Evolutionary conservation across 2,797 vertebrate species (phyloP), one percentile per base, ranked within the genome.

Genomic region (Fistularia commersonii): DNA sequence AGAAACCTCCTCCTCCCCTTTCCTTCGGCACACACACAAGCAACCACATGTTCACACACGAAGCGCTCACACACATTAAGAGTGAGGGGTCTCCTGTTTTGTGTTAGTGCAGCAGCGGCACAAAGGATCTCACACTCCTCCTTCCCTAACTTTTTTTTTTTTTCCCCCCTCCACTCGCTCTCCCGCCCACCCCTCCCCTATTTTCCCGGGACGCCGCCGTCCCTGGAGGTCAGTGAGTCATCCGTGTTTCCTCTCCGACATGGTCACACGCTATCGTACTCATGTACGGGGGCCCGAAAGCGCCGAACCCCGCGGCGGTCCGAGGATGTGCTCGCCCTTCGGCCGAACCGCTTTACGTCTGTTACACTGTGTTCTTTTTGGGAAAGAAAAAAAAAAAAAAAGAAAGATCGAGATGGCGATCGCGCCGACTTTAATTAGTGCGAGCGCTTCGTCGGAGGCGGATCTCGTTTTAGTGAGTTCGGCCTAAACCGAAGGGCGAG

Each of bases 211-310:
- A 73, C 69, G 54, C 65, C 38, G 8, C 57, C 66, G 46, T 49
- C 61, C 77, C 78, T 54, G 3, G 67, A 76, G 81, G 71, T 68
- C 57, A 59, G 56, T 88, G 81, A 88, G 69, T 87, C 86, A 88
- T 80, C 56, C 38, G 51, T 40, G 46, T 40, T 57, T 70, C 64
- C 5, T 14, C 8, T 33, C 7, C 7, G 8, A 45, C 13, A 45
- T 33, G 11, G 44, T n/a, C 11, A 33, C 11, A 45, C 31, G 8
- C 31, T 33, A n/a, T 12, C 8, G 11, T 34, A 8, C 15, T 45
- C 11, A 45, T n/a, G n/a, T n/a, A n/a, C n/a, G n/a, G n/a, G n/a
- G n/a, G n/a, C n/a, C n/a, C n/a, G n/a, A n/a, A n/a, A n/a, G n/a
- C n/a, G n/a, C n/a, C n/a, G n/a, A n/a, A n/a, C n/a, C n/a, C n/a